Conservation (phyloP, 2,797 vertebrate genomes). For the Gymnothorax javanicus region DNA sequence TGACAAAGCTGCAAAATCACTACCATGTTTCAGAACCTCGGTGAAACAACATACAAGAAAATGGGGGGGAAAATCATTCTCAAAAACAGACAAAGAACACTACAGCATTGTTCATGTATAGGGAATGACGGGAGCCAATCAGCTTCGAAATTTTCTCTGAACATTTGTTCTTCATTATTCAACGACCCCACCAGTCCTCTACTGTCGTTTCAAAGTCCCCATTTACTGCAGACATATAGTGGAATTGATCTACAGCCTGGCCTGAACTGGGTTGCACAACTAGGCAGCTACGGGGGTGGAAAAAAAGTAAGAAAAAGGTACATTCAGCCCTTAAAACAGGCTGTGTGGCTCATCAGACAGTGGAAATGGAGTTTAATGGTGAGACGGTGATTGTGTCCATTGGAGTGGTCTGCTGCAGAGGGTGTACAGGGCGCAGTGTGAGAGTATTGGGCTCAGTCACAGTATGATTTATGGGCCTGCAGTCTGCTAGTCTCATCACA, state of each 20-base stretch:
- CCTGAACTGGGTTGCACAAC: not conserved
- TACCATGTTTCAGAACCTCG: not conserved
- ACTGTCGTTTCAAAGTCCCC: not conserved
- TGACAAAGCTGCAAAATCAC: not conserved
- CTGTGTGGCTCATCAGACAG: not conserved
- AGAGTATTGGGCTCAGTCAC: conserved; percentile 40
- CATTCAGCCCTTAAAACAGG: not conserved
- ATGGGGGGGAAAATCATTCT: not conserved
- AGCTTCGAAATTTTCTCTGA: not conserved
- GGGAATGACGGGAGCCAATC: not conserved
- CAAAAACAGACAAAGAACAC: not conserved
- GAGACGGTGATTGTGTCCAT: conserved; percentile 78
- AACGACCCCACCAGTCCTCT: not conserved
- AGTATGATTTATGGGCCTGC: conserved; percentile 79
- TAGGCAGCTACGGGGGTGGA: not conserved
- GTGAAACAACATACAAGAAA: not conserved
- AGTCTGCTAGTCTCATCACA: conserved; percentile 77
- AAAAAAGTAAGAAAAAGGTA: not conserved
- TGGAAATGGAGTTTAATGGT: not conserved
- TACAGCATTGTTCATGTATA: not conserved
- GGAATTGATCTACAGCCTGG: not conserved
- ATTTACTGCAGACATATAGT: not conserved
- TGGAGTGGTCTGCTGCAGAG: conserved; percentile 68
- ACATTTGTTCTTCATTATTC: not conserved
- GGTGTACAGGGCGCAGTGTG: conserved; percentile 56